Evolutionary conservation across 2,888 invertebrate genomes (phyloP), one percentile per base, ranked within the genome.

Genomic region (Callimorpha dominula): DNA sequence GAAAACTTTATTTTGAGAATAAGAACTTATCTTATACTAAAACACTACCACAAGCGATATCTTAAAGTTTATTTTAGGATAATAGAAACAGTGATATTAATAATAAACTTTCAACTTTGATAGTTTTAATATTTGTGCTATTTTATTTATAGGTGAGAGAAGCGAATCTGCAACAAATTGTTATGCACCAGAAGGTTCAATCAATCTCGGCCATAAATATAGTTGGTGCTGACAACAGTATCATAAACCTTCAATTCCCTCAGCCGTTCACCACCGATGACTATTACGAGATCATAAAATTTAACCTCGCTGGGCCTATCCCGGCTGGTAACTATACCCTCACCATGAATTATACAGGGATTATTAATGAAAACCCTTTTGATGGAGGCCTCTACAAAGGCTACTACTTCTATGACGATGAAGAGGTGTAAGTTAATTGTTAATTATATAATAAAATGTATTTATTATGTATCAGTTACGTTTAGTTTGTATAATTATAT

Each of bases 311-410:
- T 42, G 17, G 42, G 3, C 52, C 54, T 43, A 54, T 54, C 17
- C 52, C 50, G 0, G n/a, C n/a, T 43, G 67, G 67, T 43, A 67
- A 50, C 43, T 62, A 42, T 42, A 52, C 43, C 15, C 42, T 50
- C 60, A 68, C 60, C 60, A 15, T 60, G 43, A 17, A 60, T 15
- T 68, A 60, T 20, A 43, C 52, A 31, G 68, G 57, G 0, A 46
- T 43, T 42, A 54, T 67, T 11, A 54, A 54, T 8, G 17, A 42
- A 1, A 67, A 67, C n/a, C 67, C 67, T 9, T 67, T 42, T 54
- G 67, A 67, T n/a, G 67, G 54, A 14, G 67, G 67, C n/a, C 42
- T 67, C 52, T 67, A 67, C 17, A 67, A 52, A 67, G 67, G 67
- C 8, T 67, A 67, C 54, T 67, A 67, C 52, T n/a, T 15, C 17